Evolutionary conservation across 2,113 vertebrate genomes (phyloP).

Genomic region (Cryptotis parvus): DNA sequence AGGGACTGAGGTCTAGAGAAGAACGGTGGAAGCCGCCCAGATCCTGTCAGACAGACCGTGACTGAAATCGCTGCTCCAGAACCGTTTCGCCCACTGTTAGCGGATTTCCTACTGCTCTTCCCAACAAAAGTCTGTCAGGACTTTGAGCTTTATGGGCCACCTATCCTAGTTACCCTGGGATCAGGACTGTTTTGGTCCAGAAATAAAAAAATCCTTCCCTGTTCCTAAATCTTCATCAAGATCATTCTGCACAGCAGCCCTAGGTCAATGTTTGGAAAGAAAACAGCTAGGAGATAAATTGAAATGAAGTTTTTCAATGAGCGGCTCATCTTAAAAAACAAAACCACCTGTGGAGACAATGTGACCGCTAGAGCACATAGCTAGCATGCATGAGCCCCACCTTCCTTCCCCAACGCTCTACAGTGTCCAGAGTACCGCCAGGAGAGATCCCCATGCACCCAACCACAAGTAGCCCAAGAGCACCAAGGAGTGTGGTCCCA

Average conservation of each 20-base stretch:
- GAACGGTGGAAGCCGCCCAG: not conserved
- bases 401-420: not conserved
- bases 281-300: not conserved
- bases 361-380: no score
- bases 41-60: not conserved
- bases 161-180: not conserved
- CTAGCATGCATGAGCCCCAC: no score
- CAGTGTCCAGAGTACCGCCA: not conserved
- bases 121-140: not conserved
- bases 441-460: no score
- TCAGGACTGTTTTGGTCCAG: not conserved
- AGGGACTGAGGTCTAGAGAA: not conserved
- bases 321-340: not conserved
- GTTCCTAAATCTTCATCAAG: not conserved
- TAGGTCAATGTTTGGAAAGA: not conserved
- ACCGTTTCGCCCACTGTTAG: not conserved
- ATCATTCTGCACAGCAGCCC: not conserved
- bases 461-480: no score
- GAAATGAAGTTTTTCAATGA: constrained; percentile 1
- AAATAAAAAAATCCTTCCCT: not conserved
- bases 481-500: no score
- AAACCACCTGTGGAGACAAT: not conserved
- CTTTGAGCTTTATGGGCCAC: not conserved
- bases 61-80: not conserved
- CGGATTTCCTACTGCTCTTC: no score